Evolutionary conservation across 2,113 vertebrate genomes (phyloP), one percentile per base, ranked within the genome.

Genomic region (Psettodes erumei): DNA sequence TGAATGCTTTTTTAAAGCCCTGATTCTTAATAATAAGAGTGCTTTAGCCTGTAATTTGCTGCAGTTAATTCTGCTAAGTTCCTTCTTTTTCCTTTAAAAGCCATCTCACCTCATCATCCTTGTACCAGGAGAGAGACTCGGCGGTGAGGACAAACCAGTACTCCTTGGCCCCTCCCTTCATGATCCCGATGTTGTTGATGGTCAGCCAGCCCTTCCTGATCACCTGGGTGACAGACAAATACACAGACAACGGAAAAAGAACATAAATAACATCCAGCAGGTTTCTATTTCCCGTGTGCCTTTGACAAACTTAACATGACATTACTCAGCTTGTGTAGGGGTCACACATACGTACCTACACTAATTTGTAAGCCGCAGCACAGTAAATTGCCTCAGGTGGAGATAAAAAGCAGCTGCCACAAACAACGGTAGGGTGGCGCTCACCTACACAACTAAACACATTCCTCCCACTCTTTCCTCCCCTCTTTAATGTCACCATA

Each of bases 181-280:
- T 99, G 92, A 99, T 99, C 48, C 97, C 94, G 0, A 99, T 99
- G 83, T 99, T 99, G 93, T 98, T 99, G 92, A 99, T 99, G 87
- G 98, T 99, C 87, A 99, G 93, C 98, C 98, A 99, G 73, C 98
- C 97, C 92, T 99, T 99, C 48, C 97, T 95, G 92, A 99, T 99
- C 86, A 99, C 98, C 98, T 99, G 84, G n/a, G 28, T 69, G 45
- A 78, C n/a, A 71, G 25, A 83, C n/a, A 38, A 3, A 70, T 18
- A 35, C 9, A 43, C 21, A 58, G 2, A 40, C 2, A 18, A 8
- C 21, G 18, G n/a, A 30, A 74, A 61, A 21, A 0, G 8, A 68
- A 47, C 38, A 40, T 23, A 28, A 66, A 56, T 15, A 21, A 60
- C 15, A 37, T 2, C 33, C 21, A 33, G 5, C 1, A 45, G 13